Conservation (phyloP, 2,113 vertebrate species). For the Glaucomys volans region DNA sequence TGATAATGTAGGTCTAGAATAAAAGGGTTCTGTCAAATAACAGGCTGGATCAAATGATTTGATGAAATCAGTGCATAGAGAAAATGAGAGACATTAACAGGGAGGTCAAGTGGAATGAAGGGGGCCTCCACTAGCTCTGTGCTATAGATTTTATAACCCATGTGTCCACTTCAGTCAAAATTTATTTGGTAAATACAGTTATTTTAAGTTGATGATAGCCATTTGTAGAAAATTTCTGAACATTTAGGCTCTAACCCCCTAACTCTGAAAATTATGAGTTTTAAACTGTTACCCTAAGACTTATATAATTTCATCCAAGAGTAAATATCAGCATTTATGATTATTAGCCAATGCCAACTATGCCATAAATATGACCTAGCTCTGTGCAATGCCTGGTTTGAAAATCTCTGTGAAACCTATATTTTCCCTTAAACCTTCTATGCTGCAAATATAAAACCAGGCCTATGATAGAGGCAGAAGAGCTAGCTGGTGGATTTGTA, state of each 20-base stretch:
- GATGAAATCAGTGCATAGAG: not conserved
- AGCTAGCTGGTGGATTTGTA: slow-evolving; percentile 60
- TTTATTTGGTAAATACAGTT: slow-evolving; percentile 29
- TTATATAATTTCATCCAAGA: not conserved
- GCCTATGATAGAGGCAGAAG: slow-evolving; percentile 50
- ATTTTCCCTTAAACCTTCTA: not conserved
- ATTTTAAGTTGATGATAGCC: slow-evolving; percentile 16
- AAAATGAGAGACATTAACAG: not conserved
- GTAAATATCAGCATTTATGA: not conserved
- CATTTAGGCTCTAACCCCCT: not conserved
- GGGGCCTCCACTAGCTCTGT: fast-evolving
- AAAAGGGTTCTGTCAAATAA: slow-evolving; percentile 53
- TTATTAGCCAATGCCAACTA: not conserved
- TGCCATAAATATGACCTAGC: not conserved
- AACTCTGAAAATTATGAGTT: slow-evolving; percentile 35
- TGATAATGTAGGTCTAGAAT: not conserved
- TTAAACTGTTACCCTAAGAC: not conserved
- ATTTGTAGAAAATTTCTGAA: slow-evolving; percentile 11
- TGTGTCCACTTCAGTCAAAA: not conserved
- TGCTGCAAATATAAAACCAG: not conserved
- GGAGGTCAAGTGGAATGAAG: fast-evolving
- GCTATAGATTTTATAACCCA: not conserved
- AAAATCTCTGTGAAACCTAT: not conserved
- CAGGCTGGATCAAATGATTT: not conserved
- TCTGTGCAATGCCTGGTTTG: not conserved